Percentiles rank a stretch among this genome's conserved stretches.
phyloP scores from a whole-genome alignment of 2,797 vertebrate genomes.

The Leptatherina wallacei region DNA sequence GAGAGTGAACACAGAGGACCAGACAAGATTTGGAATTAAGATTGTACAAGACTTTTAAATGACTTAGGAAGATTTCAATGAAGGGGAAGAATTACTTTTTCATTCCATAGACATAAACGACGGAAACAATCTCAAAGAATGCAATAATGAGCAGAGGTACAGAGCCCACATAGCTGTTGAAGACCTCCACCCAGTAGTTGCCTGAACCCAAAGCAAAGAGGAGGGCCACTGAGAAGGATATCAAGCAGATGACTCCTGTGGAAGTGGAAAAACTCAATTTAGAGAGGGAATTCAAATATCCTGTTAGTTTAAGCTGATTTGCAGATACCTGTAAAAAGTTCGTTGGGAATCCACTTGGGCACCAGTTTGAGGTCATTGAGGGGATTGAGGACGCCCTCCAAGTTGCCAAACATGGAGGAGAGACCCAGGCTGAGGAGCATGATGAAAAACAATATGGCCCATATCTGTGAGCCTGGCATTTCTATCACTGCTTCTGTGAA shows the following conservation, averaged over 20 bases:
- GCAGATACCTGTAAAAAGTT: slow-evolving; percentile 84
- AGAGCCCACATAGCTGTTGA: slow-evolving; percentile 87
- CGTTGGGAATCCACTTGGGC: slow-evolving; percentile 83
- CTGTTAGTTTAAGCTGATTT: not conserved
- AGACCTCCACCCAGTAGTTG: slow-evolving; percentile 94
- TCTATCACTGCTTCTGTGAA: slow-evolving; percentile 90
- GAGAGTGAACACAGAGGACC: slow-evolving; percentile 5
- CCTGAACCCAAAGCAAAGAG: slow-evolving; percentile 89
- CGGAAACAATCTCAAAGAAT: slow-evolving; percentile 86
- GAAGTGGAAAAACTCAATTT: not conserved
- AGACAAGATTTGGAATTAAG: not conserved
- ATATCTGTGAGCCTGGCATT: slow-evolving; percentile 90
- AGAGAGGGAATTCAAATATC: not conserved
- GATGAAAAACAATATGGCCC: slow-evolving; percentile 91
- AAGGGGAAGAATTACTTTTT: slow-evolving; percentile 76
- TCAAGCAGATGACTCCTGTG: slow-evolving; percentile 82
- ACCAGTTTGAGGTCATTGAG: slow-evolving; percentile 83
- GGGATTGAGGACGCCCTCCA: slow-evolving; percentile 88
- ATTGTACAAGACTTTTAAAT: not conserved
- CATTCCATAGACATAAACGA: slow-evolving; percentile 86
- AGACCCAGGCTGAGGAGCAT: slow-evolving; percentile 93
- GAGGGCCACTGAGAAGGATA: slow-evolving; percentile 80
- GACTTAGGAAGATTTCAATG: not conserved
- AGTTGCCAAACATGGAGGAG: slow-evolving; percentile 93
- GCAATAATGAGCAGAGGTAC: slow-evolving; percentile 88